phyloP scores from a whole-genome alignment of 2,888 invertebrate species.

The Mamestra brassicae region DNA sequence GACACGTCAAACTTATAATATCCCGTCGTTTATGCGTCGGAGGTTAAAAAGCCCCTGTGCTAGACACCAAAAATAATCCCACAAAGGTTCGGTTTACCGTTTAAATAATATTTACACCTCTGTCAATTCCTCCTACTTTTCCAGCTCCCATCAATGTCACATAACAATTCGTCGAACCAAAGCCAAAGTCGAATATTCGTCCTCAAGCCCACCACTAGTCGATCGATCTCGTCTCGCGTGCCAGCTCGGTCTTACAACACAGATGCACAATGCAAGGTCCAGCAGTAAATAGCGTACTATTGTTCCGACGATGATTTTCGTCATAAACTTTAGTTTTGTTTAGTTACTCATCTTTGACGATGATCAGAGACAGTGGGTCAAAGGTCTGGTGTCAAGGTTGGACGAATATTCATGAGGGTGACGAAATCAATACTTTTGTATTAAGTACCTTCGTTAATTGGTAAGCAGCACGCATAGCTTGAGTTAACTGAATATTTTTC shows the following conservation, averaged over 20 bases:
- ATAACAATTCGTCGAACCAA: neutral
- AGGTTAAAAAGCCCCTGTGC: no score
- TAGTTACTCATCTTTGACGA: slow-evolving; percentile 44
- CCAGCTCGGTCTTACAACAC: slow-evolving; percentile 57
- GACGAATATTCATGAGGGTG: slow-evolving; percentile 27
- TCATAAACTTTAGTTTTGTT: slow-evolving; percentile 54
- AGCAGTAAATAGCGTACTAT: slow-evolving; percentile 58
- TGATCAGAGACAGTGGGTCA: slow-evolving; percentile 37
- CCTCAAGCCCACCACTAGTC: slow-evolving; percentile 23
- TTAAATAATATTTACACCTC: neutral
- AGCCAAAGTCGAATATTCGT: slow-evolving; percentile 28
- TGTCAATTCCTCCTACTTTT: no score
- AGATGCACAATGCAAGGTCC: slow-evolving; percentile 65
- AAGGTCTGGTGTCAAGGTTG: slow-evolving; percentile 48
- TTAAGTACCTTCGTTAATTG: neutral
- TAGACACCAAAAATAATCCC: no score
- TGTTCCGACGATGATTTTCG: slow-evolving; percentile 62
- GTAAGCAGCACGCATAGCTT: neutral
- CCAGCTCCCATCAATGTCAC: neutral
- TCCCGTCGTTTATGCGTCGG: no score
- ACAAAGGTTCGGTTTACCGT: no score
- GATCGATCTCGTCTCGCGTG: slow-evolving; percentile 49
- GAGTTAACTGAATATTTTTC: no score
- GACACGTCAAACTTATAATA: no score
- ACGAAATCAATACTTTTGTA: slow-evolving; percentile 7